Conservation (phyloP, 2,113 vertebrate genomes). For the Pungitius pungitius region DNA sequence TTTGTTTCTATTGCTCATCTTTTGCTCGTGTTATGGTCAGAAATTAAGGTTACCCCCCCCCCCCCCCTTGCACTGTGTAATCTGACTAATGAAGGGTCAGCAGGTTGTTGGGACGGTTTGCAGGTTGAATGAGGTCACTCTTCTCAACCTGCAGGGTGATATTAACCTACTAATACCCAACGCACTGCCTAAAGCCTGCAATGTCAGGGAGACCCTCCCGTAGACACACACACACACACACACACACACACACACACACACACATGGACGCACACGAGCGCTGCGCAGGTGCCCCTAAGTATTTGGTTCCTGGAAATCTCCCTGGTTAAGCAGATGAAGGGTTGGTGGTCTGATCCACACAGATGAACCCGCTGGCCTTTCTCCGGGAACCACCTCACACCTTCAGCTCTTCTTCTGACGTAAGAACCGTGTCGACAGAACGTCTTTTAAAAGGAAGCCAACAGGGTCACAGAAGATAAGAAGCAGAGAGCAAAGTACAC, state of each 20-base stretch:
- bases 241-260: constrained; percentile 18
- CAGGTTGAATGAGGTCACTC: constrained; percentile 44
- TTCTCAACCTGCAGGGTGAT: constrained; percentile 47
- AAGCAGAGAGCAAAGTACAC: background rate
- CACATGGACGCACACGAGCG: background rate
- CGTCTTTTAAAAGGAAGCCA: background rate
- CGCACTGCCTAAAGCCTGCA: constrained; percentile 57
- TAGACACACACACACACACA: constrained; percentile 8
- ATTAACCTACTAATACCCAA: constrained; percentile 60
- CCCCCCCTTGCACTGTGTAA: constrained; percentile 24
- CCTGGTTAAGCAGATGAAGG: constrained; percentile 51
- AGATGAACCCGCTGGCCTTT: constrained; percentile 28
- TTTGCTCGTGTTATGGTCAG: background rate
- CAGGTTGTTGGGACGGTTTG: constrained; percentile 53
- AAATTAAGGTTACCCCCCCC: no score
- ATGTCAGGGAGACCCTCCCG: constrained; percentile 40
- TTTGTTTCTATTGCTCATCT: background rate
- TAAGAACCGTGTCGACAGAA: background rate
- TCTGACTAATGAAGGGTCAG: constrained; percentile 58
- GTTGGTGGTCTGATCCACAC: constrained; percentile 21
- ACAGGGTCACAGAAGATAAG: background rate
- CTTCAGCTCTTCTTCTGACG: background rate
- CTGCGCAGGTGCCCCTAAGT: background rate
- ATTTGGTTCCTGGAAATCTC: constrained; percentile 16
- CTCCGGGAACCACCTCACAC: background rate